A percentile compares a stretch with the other conserved stretches of the same genome.
Evolutionary conservation across 2,888 invertebrate genomes (phyloP).

Genomic region (Iphiclides podalirius): DNA sequence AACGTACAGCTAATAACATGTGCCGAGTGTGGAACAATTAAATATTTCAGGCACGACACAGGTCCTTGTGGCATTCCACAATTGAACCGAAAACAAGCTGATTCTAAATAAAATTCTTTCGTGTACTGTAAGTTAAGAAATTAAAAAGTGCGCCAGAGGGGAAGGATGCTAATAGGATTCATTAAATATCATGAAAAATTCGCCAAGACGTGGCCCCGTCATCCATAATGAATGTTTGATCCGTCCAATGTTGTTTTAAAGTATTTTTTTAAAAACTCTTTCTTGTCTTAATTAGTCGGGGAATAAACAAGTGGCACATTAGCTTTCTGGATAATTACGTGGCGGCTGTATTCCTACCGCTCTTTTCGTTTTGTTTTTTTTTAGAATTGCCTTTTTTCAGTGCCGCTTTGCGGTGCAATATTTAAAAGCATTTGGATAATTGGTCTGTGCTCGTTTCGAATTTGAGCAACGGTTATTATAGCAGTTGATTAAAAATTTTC

Average conservation of each 20-base stretch:
- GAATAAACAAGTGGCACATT: conserved; percentile 78
- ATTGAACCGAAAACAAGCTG: neutral
- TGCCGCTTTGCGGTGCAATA: conserved; percentile 64
- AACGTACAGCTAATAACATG: neutral
- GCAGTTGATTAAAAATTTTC: too few species aligned
- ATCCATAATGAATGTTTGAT: conserved; percentile 71
- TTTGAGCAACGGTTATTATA: too few species aligned
- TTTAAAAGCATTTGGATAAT: conserved; percentile 73
- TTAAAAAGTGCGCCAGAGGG: conserved; percentile 27
- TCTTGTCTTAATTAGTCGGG: conserved; percentile 75
- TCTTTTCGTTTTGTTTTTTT: conserved; percentile 40
- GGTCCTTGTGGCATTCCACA: neutral
- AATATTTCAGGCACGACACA: neutral
- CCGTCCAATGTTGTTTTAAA: conserved; percentile 54
- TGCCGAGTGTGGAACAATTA: neutral
- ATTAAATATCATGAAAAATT: conserved; percentile 46
- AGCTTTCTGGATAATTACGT: conserved; percentile 76
- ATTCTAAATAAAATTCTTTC: neutral
- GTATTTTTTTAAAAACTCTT: conserved; percentile 65
- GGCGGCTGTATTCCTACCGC: conserved; percentile 42
- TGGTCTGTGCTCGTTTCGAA: conserved; percentile 48
- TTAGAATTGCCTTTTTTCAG: conserved; percentile 43
- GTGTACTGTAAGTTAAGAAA: conserved; percentile 5
- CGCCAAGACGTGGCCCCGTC: conserved; percentile 46
- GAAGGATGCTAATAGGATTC: conserved; percentile 39